Base-by-base conservation (phyloP, 2,888 invertebrate genomes). In the Ormyrus nitidulus region DNA sequence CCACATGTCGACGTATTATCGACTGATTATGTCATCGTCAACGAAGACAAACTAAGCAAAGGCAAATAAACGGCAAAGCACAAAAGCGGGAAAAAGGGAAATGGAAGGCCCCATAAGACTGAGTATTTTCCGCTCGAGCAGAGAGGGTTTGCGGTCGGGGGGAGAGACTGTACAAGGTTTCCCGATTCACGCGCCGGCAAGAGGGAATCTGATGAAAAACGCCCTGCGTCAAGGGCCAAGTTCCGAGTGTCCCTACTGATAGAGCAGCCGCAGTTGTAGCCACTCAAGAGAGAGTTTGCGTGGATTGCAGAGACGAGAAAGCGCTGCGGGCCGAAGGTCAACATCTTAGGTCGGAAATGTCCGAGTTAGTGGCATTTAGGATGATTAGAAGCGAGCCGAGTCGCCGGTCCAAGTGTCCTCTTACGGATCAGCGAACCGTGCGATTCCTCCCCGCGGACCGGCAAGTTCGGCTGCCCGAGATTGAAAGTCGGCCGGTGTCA, bases 301-400 rank as follows among this genome's bases (percentile, higher is more conserved):
- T n/a, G 5, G 64, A 64, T 13, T 10, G 62, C n/a, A 13, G 44
- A 8, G 48, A 7, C 49, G 56, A 6, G 19, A 44, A 19, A 19
- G 19, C 10, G 11, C 46, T 19, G 46, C 34, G 66, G 8, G 10
- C 44, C 76, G 75, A 83, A 68, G 64, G 69, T 80, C 77, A 73
- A 77, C 77, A 77, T 77, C 73, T 80, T 68, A 58, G 34, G 62
- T 19, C 69, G 76, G 62, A 80, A 77, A 72, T 72, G 80, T 58
- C 58, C 64, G 53, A 62, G 66, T 65, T 58, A 76, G 53, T 73
- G 73, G 44, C 71, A 75, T 78, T 81, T 78, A 81, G 76, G 59
- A 79, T 79, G 71, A 81, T 79, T 81, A 76, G 72, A 75, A 68
- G 61, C n/a, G 46, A 7, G 34, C 13, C 0, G 54, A 19, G 11